Evolutionary conservation across 2,888 invertebrate genomes (phyloP).

Genomic region (Arctia plantaginis): DNA sequence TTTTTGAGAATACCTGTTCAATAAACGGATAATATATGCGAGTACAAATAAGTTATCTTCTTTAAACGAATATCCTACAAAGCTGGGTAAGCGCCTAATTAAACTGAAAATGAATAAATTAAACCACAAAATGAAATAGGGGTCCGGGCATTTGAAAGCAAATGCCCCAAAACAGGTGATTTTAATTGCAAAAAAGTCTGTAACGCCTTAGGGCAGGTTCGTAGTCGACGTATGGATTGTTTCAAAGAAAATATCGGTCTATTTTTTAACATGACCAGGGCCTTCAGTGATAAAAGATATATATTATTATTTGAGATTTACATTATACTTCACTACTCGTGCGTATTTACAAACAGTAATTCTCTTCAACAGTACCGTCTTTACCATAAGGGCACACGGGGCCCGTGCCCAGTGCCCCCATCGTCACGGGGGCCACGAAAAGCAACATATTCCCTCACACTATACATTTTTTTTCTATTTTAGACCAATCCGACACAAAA

Average conservation of each 20-base stretch:
- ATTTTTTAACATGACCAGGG: too few relatives aligned
- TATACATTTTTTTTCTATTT: too few relatives aligned
- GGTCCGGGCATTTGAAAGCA: slow-evolving; percentile 46
- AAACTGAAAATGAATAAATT: slow-evolving; percentile 48
- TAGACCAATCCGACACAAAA: too few relatives aligned
- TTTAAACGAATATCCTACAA: slow-evolving; percentile 33
- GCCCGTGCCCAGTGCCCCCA: too few relatives aligned
- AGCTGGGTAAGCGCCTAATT: slow-evolving; percentile 33
- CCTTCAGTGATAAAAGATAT: background rate
- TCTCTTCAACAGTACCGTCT: too few relatives aligned
- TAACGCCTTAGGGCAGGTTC: slow-evolving; percentile 34
- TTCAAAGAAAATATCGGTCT: background rate
- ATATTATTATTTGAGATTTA: background rate
- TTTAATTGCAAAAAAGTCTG: slow-evolving; percentile 41
- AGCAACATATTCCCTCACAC: too few relatives aligned
- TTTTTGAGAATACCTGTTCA: background rate
- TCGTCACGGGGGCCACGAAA: too few relatives aligned
- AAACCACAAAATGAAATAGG: slow-evolving; percentile 41
- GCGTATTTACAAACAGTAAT: background rate
- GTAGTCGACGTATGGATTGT: background rate
- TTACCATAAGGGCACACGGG: too few relatives aligned
- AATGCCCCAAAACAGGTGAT: slow-evolving; percentile 41
- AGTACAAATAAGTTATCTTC: slow-evolving; percentile 12
- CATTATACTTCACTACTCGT: background rate
- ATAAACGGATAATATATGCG: background rate